phyloP scores from a whole-genome alignment of 2,797 vertebrate species.

The Microctenopoma lineatum region DNA sequence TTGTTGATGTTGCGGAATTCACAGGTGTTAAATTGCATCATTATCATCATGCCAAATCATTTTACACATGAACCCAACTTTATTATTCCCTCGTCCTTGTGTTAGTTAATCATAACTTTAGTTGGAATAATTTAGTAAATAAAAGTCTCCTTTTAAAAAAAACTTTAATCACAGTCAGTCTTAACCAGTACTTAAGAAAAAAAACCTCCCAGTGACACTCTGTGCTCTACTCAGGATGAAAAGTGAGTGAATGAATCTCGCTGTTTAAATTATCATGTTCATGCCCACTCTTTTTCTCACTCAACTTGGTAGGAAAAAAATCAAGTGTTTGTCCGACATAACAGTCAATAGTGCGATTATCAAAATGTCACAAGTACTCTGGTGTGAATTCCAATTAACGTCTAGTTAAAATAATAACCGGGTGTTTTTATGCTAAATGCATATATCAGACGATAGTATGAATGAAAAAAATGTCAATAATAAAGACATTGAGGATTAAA shows the following conservation, averaged over 20 bases:
- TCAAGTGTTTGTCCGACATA: conserved; percentile 82
- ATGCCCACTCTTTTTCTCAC: conserved; percentile 85
- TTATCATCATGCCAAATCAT: neutral
- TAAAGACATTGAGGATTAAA: conserved; percentile 13
- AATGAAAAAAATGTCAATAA: conserved; percentile 20
- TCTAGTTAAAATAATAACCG: conserved; percentile 73
- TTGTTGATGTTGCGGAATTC: neutral
- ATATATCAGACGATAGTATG: conserved; percentile 43
- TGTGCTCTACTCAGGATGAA: conserved; percentile 70
- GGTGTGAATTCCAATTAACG: conserved; percentile 83
- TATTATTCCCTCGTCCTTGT: neutral
- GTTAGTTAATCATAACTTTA: neutral
- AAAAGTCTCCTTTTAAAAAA: conserved; percentile 11
- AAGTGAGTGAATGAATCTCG: conserved; percentile 81
- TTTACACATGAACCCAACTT: neutral
- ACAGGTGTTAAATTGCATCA: conserved; percentile 2
- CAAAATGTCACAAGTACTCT: conserved; percentile 83
- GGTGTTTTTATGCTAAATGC: conserved; percentile 36
- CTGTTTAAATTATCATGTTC: conserved; percentile 86
- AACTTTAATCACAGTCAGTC: conserved; percentile 17
- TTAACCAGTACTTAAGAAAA: conserved; percentile 26
- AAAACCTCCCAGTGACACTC: conserved; percentile 72
- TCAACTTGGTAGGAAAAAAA: conserved; percentile 75
- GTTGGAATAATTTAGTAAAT: conserved; percentile 11
- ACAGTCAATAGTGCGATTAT: conserved; percentile 84